Percentiles rank a stretch among this genome's conserved stretches.
Evolutionary conservation across 1,140 invertebrate genomes (phyloP).

Genomic region (Zaprionus davidi): DNA sequence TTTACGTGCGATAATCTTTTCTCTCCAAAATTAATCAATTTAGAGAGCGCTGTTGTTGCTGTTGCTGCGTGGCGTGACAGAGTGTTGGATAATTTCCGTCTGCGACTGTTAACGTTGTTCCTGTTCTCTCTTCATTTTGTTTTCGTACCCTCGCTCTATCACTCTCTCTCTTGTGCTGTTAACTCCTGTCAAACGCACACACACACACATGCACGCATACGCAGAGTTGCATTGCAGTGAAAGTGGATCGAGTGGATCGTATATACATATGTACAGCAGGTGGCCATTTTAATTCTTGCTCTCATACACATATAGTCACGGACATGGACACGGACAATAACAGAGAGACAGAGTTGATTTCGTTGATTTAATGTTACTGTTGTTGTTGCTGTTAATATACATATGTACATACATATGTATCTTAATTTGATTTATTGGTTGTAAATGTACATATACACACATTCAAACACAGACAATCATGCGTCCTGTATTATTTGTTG

Average conservation of each 20-base stretch:
- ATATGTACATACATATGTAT: too few relatives aligned
- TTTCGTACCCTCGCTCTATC: not conserved
- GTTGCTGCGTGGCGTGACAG: constrained; percentile 45
- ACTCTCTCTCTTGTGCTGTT: not conserved
- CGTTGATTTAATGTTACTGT: not conserved
- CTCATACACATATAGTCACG: constrained; percentile 2
- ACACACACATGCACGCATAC: not conserved
- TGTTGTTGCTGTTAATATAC: not conserved
- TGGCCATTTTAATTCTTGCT: constrained; percentile 26
- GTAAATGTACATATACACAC: not conserved
- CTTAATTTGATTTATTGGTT: constrained; percentile 5
- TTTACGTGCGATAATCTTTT: constrained; percentile 36
- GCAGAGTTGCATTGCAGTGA: constrained; percentile 1
- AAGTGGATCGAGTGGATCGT: constrained; percentile 11
- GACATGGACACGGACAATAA: constrained; percentile 5
- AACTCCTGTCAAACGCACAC: not conserved
- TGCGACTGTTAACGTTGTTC: constrained; percentile 30
- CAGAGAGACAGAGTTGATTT: not conserved
- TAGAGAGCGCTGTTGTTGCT: constrained; percentile 50
- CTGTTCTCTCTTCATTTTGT: not conserved
- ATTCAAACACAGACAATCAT: not conserved
- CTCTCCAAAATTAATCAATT: constrained; percentile 43
- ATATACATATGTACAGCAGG: not conserved
- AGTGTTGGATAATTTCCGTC: constrained; percentile 62
- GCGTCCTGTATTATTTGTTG: not conserved